These are phyloP conservation scores for Dendrolimus punctatus DNA, from an alignment of 1,140 invertebrate genomes.

Conservation along the genomic window DNA sequence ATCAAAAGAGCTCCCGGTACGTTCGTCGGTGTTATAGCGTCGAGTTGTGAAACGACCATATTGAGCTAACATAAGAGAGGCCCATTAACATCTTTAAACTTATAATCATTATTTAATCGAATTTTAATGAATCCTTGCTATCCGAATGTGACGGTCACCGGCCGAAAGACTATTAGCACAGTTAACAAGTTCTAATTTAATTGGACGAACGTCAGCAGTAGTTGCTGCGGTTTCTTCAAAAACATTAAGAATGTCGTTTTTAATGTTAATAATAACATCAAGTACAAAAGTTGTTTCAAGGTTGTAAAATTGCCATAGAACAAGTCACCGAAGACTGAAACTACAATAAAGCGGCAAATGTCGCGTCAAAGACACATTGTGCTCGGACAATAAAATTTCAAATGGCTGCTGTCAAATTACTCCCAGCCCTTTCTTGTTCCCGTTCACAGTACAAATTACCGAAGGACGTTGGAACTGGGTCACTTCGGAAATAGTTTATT, in stretches of 20 bases:
- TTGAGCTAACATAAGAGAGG: slow-evolving; percentile 22
- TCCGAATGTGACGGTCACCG: slow-evolving; percentile 31
- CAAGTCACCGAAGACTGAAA: not conserved
- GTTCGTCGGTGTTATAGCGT: slow-evolving; percentile 29
- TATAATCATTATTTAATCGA: slow-evolving; percentile 47
- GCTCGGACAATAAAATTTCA: slow-evolving; percentile 41
- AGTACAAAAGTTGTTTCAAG: slow-evolving; percentile 3
- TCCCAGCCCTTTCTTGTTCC: slow-evolving; percentile 68
- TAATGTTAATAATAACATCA: slow-evolving; percentile 4
- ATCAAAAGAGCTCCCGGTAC: slow-evolving; percentile 42
- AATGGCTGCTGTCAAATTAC: slow-evolving; percentile 45
- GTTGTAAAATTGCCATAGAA: slow-evolving; percentile 1
- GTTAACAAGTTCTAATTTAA: slow-evolving; percentile 49
- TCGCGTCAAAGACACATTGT: slow-evolving; percentile 30
- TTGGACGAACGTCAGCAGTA: slow-evolving; percentile 25
- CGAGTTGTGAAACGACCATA: slow-evolving; percentile 42
- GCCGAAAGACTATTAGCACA: slow-evolving; percentile 44
- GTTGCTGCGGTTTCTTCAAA: slow-evolving; percentile 22
- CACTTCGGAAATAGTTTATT: slow-evolving; percentile 72
- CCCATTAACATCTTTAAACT: slow-evolving; percentile 35
- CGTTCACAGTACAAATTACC: slow-evolving; percentile 63
- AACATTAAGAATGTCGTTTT: slow-evolving; percentile 7
- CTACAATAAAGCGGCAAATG: slow-evolving; percentile 13
- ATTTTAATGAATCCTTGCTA: slow-evolving; percentile 48
- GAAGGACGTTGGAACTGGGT: slow-evolving; percentile 69